phyloP scores from a whole-genome alignment of 2,888 invertebrate species.

The Cosmia pyralina region DNA sequence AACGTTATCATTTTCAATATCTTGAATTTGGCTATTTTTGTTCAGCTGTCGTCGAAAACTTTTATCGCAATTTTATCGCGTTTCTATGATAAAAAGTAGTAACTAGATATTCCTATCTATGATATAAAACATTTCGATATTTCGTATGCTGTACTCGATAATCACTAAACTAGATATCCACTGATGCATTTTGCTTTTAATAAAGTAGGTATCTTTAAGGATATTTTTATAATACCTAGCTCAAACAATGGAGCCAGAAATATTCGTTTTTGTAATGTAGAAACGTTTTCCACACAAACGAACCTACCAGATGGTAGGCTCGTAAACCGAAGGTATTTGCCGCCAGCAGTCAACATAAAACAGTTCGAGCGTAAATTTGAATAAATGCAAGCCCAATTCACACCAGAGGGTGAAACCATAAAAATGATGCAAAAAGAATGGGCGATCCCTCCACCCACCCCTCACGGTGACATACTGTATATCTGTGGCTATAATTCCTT shows the following conservation, averaged over 20 bases:
- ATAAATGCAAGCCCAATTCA: conserved; percentile 67
- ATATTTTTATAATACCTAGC: background rate
- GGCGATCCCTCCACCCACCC: conserved; percentile 52
- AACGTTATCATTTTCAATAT: conserved; percentile 37
- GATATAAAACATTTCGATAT: conserved; percentile 41
- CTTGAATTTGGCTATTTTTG: conserved; percentile 55
- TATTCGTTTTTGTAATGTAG: conserved; percentile 19
- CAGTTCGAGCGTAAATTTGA: conserved; percentile 55
- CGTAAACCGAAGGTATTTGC: conserved; percentile 57
- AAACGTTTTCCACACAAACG: conserved; percentile 38
- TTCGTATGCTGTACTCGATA: conserved; percentile 12
- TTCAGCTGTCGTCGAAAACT: conserved; percentile 42
- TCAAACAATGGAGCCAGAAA: conserved; percentile 17
- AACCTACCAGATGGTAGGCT: conserved; percentile 49
- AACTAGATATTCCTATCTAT: conserved; percentile 60
- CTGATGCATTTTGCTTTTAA: conserved; percentile 14
- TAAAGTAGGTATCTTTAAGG: background rate
- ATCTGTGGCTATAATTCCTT: conserved; percentile 12
- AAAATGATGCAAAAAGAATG: conserved; percentile 76
- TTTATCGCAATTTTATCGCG: conserved; percentile 67
- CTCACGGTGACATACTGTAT: conserved; percentile 19
- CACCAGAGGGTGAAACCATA: conserved; percentile 75
- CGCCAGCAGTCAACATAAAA: conserved; percentile 55
- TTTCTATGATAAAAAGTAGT: conserved; percentile 66
- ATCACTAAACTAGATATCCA: background rate